Percentiles rank a stretch among this genome's conserved stretches.
phyloP scores from a whole-genome alignment of 2,113 vertebrate species.

The Zootoca vivipara region DNA sequence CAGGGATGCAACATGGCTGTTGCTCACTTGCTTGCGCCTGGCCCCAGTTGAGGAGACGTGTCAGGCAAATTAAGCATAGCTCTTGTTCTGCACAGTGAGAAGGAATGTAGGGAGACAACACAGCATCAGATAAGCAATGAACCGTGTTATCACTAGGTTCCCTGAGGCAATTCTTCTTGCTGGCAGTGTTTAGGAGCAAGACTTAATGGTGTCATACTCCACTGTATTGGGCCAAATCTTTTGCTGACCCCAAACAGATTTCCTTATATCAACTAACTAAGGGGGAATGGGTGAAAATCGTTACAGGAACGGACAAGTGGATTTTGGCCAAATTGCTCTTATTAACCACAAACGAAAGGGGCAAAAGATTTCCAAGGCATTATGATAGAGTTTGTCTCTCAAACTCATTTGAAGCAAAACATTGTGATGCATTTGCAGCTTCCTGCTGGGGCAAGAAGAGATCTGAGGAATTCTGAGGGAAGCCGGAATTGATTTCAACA shows the following conservation, averaged over 20 bases:
- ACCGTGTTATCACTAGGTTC: neutral
- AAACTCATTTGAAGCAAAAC: neutral
- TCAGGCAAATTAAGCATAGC: constrained; percentile 15
- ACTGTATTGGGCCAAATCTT: neutral
- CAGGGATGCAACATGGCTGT: neutral
- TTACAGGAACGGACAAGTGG: too few relatives aligned
- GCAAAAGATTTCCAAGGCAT: neutral
- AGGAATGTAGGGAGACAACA: neutral
- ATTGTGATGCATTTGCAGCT: neutral
- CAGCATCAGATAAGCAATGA: neutral
- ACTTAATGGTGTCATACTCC: neutral
- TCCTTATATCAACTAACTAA: neutral
- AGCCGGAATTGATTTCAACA: neutral
- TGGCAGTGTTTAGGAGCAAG: neutral
- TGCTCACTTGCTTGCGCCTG: neutral
- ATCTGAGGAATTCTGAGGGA: neutral
- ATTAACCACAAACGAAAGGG: neutral
- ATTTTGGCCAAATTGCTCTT: neutral
- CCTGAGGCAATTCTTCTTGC: neutral
- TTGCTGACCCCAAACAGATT: neutral
- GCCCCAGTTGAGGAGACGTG: neutral
- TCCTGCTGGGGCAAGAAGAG: neutral
- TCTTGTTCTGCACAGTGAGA: neutral
- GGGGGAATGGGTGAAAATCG: neutral
- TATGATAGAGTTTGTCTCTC: neutral